Percentiles rank a stretch among this genome's conserved stretches.
Evolutionary conservation across 2,113 vertebrate species (phyloP).

Genomic region (Penelope pileata): DNA sequence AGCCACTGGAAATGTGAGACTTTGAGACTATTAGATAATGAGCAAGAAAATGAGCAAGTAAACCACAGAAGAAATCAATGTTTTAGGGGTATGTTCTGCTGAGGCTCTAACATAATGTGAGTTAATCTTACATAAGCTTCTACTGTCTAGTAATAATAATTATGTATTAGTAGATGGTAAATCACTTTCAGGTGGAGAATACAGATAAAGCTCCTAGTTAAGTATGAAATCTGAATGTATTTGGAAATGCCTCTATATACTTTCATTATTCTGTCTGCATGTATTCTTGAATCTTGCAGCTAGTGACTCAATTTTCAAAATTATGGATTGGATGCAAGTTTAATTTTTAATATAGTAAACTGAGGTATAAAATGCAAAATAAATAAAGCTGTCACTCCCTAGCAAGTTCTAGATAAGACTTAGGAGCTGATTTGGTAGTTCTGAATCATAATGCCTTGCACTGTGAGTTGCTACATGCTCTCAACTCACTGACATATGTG

Average conservation of each 20-base stretch:
- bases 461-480: no score
- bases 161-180: not conserved
- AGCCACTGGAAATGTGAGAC: not conserved
- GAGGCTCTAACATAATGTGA: not conserved
- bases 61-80: not conserved
- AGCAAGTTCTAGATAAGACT: not conserved
- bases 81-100: not conserved
- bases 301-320: not conserved
- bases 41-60: not conserved
- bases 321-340: not conserved
- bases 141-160: not conserved
- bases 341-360: not conserved
- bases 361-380: not conserved
- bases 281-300: not conserved
- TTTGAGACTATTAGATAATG: not conserved
- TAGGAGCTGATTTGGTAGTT: not conserved
- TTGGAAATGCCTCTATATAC: not conserved
- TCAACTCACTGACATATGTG: not conserved
- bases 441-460: accelerated
- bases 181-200: not conserved
- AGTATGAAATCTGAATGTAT: not conserved
- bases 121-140: not conserved
- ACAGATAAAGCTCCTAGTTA: not conserved
- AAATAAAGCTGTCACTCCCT: not conserved
- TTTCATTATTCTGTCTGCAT: not conserved